Evolutionary conservation across 2,888 invertebrate species (phyloP), one percentile per base, ranked within the genome.

Genomic region (Pyrrhia umbra): DNA sequence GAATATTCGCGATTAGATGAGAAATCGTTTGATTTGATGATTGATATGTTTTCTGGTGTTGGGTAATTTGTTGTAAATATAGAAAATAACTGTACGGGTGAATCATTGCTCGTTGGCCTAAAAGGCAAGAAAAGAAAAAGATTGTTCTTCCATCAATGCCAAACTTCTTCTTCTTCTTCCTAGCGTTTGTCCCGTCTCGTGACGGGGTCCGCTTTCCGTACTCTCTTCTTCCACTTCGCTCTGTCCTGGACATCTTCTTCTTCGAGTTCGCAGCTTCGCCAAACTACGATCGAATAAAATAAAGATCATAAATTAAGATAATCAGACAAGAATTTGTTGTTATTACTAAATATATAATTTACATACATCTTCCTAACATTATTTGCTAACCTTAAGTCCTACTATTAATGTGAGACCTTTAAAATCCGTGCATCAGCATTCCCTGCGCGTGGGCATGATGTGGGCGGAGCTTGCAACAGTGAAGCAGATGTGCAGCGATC

Each of bases 371-470:
- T n/a, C 6, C 5, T 6, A 25, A 8, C 23, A 5, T 25, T 65
- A 10, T 58, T 47, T 43, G 27, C 25, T 6, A 47, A 43, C 54
- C 9, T 51, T 34, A 30, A 51, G 61, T 42, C 3, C 40, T 58
- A 54, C 20, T 58, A 46, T 62, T 64, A 77, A 52, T 47, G 51
- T 52, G 39, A 65, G 63, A 79, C 67, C 77, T 74, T 80, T 79
- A 45, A 57, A 78, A 67, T 50, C 42, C 55, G 81, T 80, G 78
- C 81, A 83, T 83, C 80, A 79, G 70, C 79, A 80, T 80, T 82
- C 83, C 75, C 40, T 49, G 64, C 69, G 80, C 85, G 87, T 87
- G 84, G 87, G 87, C 75, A 81, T 61, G 20, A 51, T 56, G 87
- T 86, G 82, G 87, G 87, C 57, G 83, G 63, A 45, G 67, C 74